phyloP scores from a whole-genome alignment of 2,888 invertebrate species.

The Belgica antarctica region DNA sequence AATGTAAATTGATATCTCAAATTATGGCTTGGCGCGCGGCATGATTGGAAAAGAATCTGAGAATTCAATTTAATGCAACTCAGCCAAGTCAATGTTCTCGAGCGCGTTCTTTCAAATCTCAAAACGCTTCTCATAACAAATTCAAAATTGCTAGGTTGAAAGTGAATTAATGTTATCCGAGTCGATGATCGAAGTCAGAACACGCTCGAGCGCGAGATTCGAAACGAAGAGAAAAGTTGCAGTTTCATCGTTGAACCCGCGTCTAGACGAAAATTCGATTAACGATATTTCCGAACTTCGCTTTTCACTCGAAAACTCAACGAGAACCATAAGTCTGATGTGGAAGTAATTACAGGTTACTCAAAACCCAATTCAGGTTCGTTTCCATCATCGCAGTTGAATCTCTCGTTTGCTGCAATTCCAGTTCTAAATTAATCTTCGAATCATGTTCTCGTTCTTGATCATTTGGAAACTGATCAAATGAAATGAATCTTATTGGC shows the following conservation, averaged over 20 bases:
- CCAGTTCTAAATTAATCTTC: constrained; percentile 22
- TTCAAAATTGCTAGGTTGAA: constrained; percentile 18
- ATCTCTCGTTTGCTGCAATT: background rate
- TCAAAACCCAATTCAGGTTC: background rate
- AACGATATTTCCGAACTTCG: background rate
- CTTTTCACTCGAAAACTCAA: background rate
- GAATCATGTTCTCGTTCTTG: background rate
- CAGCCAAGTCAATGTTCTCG: background rate
- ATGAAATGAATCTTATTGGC: constrained; percentile 2
- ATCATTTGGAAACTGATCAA: background rate
- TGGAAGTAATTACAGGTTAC: background rate
- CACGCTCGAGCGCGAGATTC: background rate
- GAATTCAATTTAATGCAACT: constrained; percentile 27
- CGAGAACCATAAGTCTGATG: background rate
- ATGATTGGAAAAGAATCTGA: background rate
- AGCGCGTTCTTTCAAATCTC: background rate
- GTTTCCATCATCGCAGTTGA: background rate
- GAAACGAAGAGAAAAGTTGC: background rate
- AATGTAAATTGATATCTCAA: constrained; percentile 10
- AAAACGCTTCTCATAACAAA: background rate
- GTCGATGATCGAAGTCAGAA: constrained; percentile 17
- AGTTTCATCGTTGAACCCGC: background rate
- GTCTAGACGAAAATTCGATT: background rate
- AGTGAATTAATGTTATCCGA: constrained; percentile 19
- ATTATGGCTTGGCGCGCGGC: background rate